A percentile compares a stretch with the other conserved stretches of the same genome.
phyloP scores from a whole-genome alignment of 2,888 invertebrate genomes.

The Cepaea hortensis region DNA sequence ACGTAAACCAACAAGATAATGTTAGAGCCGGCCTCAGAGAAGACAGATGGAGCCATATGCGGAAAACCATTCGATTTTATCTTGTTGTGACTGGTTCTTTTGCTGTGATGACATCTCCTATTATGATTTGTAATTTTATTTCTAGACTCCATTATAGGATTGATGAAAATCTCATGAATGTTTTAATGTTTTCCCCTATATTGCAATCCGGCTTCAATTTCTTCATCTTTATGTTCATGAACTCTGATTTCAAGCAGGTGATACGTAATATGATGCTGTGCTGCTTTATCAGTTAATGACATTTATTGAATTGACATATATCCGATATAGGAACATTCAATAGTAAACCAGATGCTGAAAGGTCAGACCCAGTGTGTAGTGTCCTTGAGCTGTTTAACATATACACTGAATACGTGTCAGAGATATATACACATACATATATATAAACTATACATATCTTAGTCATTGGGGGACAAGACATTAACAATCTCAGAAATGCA shows the following conservation, averaged over 20 bases:
- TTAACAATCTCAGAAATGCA: too few species aligned
- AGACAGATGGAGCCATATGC: background rate
- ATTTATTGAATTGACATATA: too few species aligned
- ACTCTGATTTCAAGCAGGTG: background rate
- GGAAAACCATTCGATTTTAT: background rate
- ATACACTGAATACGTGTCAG: too few species aligned
- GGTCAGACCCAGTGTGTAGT: too few species aligned
- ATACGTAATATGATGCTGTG: background rate
- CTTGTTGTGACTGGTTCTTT: background rate
- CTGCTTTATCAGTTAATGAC: too few species aligned
- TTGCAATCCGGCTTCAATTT: background rate
- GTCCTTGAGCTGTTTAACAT: too few species aligned
- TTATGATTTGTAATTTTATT: background rate
- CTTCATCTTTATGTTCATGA: conserved; percentile 2
- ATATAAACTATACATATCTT: too few species aligned
- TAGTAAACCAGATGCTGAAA: too few species aligned
- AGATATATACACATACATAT: too few species aligned
- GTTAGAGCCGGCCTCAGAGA: background rate
- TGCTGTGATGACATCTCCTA: background rate
- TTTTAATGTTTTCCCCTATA: background rate
- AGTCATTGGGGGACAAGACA: too few species aligned
- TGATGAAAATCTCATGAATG: background rate
- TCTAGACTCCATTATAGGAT: background rate
- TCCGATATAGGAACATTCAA: too few species aligned
- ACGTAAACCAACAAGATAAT: background rate